Evolutionary conservation across 53 echinoderm and acorn worm genomes (phyloP), one percentile per base, ranked within the genome.

Genomic region (Mesocentrotus franciscanus): DNA sequence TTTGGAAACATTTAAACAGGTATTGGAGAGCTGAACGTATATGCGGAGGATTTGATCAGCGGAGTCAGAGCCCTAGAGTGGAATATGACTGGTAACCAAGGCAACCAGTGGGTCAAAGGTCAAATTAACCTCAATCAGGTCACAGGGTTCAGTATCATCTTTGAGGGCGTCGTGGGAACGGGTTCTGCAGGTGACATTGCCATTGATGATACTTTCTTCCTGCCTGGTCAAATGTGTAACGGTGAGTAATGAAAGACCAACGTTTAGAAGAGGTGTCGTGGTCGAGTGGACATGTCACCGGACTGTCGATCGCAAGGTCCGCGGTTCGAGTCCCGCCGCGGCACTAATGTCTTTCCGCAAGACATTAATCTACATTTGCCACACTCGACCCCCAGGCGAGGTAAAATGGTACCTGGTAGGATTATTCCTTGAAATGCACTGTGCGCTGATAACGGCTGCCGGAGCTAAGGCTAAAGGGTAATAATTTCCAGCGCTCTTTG

Each of bases 101-200:
- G 95, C 36, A 64, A 94, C 36, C 33, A 94, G 17, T 94, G 95
- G 95, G 7, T 62, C 9, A 59, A 85, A 84, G 95, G 84, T 85
- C 85, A 81, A 57, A 36, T 81, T 6, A 61, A 60, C 56, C 60
- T 94, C 0, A 20, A 94, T 15, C 42, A 62, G 36, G 95, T 60
- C 39, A 84, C 12, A 15, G 85, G 14, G 8, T 94, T 85, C 66
- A 94, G 61, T 59, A 58, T 94, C 20, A 85, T 94, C 62, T 32
- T 94, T 30, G 84, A 94, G 62, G 95, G 85, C 13, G 85, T 85
- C 10, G 42, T 36, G 2, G 95, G 95, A 9, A 61, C 59, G 10
- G 61, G 61, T 58, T 85, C 58, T 10, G 17, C 61, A 10, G 95
- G 95, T 18, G 95, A 94, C 26, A 94, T 94, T 22, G 95, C 84